phyloP scores from a whole-genome alignment of 2,888 invertebrate species.

The Agrochola macilenta region DNA sequence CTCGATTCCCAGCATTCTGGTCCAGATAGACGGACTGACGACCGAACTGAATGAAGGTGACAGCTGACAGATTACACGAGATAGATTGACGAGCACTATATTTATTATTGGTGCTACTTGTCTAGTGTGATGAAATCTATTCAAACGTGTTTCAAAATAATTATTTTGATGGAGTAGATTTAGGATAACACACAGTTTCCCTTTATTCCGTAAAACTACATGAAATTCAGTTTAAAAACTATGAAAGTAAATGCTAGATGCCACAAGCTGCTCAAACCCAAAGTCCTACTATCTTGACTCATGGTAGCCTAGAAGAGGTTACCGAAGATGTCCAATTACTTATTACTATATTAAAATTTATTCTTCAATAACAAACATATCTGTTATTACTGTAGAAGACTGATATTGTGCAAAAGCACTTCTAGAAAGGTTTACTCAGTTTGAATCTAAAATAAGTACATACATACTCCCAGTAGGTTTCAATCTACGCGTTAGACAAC shows the following conservation, averaged over 20 bases:
- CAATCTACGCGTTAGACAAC: background rate
- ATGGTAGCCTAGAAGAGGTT: background rate
- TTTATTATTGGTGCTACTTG: constrained; percentile 42
- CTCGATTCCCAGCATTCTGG: constrained; percentile 60
- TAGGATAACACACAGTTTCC: background rate
- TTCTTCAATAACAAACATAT: too few relatives aligned
- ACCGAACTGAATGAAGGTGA: constrained; percentile 51
- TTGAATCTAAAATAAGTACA: background rate
- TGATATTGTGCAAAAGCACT: background rate
- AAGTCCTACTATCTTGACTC: background rate
- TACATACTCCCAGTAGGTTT: background rate
- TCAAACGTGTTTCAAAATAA: background rate
- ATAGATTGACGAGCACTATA: constrained; percentile 37
- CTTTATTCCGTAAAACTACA: background rate
- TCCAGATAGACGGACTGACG: constrained; percentile 51
- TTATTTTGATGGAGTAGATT: background rate
- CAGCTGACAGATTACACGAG: constrained; percentile 57
- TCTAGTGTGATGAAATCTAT: constrained; percentile 44
- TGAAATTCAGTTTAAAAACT: too few relatives aligned
- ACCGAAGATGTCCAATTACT: background rate
- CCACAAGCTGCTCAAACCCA: too few relatives aligned
- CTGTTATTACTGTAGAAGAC: too few relatives aligned
- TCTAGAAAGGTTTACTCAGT: background rate
- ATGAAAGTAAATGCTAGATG: too few relatives aligned
- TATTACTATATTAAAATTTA: too few relatives aligned